phyloP scores from a whole-genome alignment of 2,888 invertebrate species.

The Liposcelis brunnea region DNA sequence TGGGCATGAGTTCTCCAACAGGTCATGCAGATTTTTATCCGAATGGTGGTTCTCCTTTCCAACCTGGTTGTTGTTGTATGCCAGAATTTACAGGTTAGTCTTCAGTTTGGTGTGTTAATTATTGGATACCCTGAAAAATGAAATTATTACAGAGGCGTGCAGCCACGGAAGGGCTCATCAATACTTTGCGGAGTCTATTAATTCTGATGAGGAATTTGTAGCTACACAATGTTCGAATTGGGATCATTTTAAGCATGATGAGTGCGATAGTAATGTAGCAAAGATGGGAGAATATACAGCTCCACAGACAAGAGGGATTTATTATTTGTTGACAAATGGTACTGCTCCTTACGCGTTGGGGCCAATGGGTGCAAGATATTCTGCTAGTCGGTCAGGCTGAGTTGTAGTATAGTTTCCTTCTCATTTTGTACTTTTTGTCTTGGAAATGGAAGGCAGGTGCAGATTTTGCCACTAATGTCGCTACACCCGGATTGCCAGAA shows the following conservation, averaged over 20 bases:
- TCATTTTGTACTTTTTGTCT: too few relatives aligned
- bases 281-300: slow-evolving; percentile 38
- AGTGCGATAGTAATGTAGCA: slow-evolving; percentile 22
- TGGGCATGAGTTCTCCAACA: slow-evolving; percentile 40
- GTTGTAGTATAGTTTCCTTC: too few relatives aligned
- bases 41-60: slow-evolving; percentile 45
- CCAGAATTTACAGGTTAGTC: slow-evolving; percentile 27
- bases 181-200: slow-evolving; percentile 47
- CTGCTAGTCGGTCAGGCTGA: too few relatives aligned
- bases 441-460: too few relatives aligned
- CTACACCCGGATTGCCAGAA: too few relatives aligned
- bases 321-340: slow-evolving; percentile 40
- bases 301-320: slow-evolving; percentile 33
- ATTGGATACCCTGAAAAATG: not conserved
- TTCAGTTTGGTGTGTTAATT: not conserved
- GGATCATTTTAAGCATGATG: slow-evolving; percentile 28
- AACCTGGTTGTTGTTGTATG: slow-evolving; percentile 45
- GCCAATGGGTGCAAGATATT: not conserved
- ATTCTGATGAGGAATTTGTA: slow-evolving; percentile 32
- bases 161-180: slow-evolving; percentile 47
- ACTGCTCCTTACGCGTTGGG: slow-evolving; percentile 36
- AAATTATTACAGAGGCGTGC: slow-evolving; percentile 35
- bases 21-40: slow-evolving; percentile 63
- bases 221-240: slow-evolving; percentile 38
- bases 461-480: too few relatives aligned